These are phyloP conservation scores for Eolophus roseicapilla DNA, from an alignment of 2,113 vertebrate species.

Conservation along the genomic window DNA sequence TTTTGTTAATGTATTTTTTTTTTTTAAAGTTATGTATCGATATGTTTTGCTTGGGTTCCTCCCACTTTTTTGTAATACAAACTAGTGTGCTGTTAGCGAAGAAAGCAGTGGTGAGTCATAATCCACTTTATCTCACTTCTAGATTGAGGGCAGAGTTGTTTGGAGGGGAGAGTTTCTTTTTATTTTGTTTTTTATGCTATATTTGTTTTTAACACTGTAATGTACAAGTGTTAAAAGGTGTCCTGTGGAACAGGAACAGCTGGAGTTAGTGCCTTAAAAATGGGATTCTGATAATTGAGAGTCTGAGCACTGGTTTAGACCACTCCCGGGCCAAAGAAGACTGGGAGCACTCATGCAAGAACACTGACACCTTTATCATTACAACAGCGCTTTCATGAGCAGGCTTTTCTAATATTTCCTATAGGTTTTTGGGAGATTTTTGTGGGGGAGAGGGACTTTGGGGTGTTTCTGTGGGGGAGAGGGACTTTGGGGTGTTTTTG, in stretches of 20 bases:
- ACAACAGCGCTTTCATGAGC: neutral
- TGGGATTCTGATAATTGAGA: neutral
- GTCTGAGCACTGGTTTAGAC: neutral
- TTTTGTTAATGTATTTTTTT: neutral
- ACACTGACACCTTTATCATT: neutral
- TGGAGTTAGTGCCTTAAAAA: neutral
- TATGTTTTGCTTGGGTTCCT: neutral
- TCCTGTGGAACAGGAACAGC: neutral
- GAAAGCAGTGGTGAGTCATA: neutral
- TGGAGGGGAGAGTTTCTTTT: neutral
- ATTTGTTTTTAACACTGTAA: neutral
- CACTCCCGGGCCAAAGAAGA: neutral
- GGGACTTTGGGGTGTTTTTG: neutral
- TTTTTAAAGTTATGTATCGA: accelerated
- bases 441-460: neutral
- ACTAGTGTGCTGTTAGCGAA: neutral
- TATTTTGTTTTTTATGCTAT: neutral
- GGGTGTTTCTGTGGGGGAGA: neutral
- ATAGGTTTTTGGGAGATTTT: neutral
- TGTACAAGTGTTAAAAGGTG: neutral
- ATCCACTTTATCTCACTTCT: neutral
- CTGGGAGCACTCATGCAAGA: neutral
- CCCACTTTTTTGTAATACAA: neutral
- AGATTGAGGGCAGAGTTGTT: neutral
- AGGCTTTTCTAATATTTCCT: neutral